phyloP scores from a whole-genome alignment of 2,888 invertebrate species.

The Nebria salina region DNA sequence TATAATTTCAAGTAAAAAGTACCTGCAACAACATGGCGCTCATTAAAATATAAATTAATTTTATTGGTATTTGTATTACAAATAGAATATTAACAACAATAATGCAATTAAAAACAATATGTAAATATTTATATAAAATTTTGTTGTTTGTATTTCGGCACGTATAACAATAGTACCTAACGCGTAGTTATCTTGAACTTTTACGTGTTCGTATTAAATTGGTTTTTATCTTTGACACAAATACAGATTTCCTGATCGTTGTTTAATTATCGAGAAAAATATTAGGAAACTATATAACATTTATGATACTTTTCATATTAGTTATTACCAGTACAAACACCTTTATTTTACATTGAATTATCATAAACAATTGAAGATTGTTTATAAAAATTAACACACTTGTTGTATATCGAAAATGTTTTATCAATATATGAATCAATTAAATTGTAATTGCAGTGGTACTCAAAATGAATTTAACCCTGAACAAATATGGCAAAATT shows the following conservation, averaged over 20 bases:
- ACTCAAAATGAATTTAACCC: not conserved
- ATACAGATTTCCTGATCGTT: not conserved
- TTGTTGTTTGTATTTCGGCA: slow-evolving; percentile 14
- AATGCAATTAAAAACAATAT: not conserved
- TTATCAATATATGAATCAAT: not conserved
- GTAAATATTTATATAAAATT: slow-evolving; percentile 20
- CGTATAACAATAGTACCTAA: not conserved
- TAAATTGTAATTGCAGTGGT: not conserved
- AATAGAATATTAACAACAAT: not conserved
- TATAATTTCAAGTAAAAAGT: no score
- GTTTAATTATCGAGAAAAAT: not conserved
- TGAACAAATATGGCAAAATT: not conserved
- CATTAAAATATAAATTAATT: no score
- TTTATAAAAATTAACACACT: not conserved
- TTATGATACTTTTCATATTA: not conserved
- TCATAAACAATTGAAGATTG: not conserved
- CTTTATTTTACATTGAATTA: not conserved
- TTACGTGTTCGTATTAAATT: not conserved
- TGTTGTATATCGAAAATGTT: not conserved
- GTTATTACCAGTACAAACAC: not conserved
- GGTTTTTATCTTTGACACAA: not conserved
- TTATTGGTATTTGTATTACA: no score
- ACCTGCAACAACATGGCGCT: no score
- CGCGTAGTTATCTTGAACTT: slow-evolving; percentile 6
- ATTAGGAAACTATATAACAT: not conserved